A percentile compares a stretch with the other conserved stretches of the same genome.
phyloP scores from a whole-genome alignment of 2,888 invertebrate species.

The Adela reaumurella region DNA sequence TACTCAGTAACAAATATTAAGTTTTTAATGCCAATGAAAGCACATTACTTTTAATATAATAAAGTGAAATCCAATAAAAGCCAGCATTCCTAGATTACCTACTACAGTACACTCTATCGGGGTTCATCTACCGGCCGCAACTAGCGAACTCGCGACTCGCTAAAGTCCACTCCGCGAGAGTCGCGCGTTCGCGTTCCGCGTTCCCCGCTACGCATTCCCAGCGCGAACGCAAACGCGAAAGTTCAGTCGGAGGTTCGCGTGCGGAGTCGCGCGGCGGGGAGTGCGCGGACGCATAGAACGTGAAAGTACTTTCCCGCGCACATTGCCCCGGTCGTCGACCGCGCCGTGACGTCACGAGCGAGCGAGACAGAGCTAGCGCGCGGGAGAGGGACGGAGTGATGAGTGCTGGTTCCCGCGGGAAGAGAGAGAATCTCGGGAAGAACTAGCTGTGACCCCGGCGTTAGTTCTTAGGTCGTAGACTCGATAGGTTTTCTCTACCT shows the following conservation, averaged over 20 bases:
- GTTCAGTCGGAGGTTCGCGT: slow-evolving; percentile 20
- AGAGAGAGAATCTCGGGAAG: neutral
- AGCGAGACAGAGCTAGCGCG: neutral
- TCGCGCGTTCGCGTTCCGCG: neutral
- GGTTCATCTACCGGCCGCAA: neutral
- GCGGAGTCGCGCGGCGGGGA: slow-evolving; percentile 21
- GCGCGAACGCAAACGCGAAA: slow-evolving; percentile 29
- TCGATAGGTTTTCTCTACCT: no score
- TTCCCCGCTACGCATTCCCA: neutral
- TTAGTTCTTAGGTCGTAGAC: no score
- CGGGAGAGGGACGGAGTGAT: neutral
- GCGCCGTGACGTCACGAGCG: neutral
- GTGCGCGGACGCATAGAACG: slow-evolving; percentile 35
- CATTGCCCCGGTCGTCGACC: slow-evolving; percentile 43
- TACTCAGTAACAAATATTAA: no score
- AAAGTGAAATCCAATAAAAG: neutral
- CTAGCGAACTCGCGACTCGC: neutral
- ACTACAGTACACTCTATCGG: neutral
- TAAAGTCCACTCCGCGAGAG: neutral
- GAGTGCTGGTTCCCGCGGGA: neutral
- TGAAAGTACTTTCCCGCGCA: slow-evolving; percentile 56
- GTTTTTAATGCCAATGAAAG: no score
- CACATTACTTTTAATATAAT: no score
- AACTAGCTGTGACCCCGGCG: no score
- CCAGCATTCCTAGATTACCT: neutral